Base-by-base conservation (phyloP, 2,113 vertebrate species). In the Phalacrocorax pelagicus region DNA sequence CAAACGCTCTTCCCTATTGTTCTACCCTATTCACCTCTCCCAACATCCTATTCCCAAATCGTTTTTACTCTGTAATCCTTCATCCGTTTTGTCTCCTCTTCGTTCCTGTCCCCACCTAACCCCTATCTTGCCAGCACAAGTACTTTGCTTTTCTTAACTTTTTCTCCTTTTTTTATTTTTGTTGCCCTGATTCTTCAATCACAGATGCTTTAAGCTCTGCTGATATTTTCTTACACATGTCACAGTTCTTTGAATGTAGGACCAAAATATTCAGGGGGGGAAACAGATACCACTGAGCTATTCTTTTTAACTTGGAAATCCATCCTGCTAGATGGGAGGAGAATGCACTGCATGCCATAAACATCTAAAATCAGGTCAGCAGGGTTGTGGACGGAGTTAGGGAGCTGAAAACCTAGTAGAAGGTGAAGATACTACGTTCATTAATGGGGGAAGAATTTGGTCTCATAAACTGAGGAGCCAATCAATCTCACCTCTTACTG, bases 11-110 rank as follows among this genome's bases (percentile, higher is more conserved):
- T 94, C 77, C 69, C 92, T 92, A 42, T 91, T 92, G 88, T 97
- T 95, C 84, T 87, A 85, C 81, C 40, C 86, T 92, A 69, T 94
- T 94, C 92, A 94, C 86, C 10, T 21, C 78, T 91, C 40, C 57
- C 65, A 90, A 73, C 62, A 73, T 80, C 82, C 51, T 93, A 86
- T 73, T 92, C 93, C 85, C 93, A 96, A 81, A 94, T 65, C 19
- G 0, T 61, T 95, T 92, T 81, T 72, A 78, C n/a, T 72, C 81
- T 82, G 47, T 85, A 94, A 91, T 91, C 81, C 77, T 95, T 92
- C 87, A 87, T 75, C 57, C 5, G 0, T 82, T 94, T 92, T 92
- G 44, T 58, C 91, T 90, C 49, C 27, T 90, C 70, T 92, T 90
- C 83, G 54, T 59, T 90, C 54, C 46, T 88, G 62, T 88, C 74